A percentile compares a stretch with the other conserved stretches of the same genome.
Conservation (phyloP, 2,113 vertebrate species). For the Dolichotis patagonum region DNA sequence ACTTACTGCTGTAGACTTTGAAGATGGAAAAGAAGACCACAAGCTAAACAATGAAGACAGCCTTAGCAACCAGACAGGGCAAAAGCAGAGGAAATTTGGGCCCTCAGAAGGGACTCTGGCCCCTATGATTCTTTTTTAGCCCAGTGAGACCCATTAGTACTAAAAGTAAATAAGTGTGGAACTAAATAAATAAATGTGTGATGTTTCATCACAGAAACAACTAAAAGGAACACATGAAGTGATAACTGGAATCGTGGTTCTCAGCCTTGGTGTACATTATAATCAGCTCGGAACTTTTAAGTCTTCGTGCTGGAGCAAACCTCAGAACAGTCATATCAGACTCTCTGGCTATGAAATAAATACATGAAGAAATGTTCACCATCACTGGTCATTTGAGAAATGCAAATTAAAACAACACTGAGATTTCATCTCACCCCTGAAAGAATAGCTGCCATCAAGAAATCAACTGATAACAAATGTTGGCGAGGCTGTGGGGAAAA, state of each 20-base stretch:
- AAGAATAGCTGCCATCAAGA: no score
- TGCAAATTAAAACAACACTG: no score
- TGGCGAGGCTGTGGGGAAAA: no score
- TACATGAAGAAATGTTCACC: no score
- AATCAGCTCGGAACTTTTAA: not conserved
- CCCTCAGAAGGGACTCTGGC: not conserved
- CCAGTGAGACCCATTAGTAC: not conserved
- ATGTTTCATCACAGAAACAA: not conserved
- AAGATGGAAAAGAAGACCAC: not conserved
- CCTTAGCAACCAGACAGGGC: not conserved
- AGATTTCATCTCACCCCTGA: no score
- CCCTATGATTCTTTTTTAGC: not conserved
- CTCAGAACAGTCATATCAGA: not conserved
- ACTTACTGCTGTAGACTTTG: not conserved
- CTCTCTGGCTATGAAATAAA: not conserved
- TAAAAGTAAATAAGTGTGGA: not conserved
- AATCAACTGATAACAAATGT: no score
- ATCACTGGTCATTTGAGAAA: no score
- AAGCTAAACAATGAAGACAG: not conserved
- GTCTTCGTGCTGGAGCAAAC: not conserved
- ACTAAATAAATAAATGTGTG: not conserved
- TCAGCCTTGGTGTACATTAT: not conserved
- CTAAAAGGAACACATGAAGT: not conserved
- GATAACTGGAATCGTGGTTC: not conserved
- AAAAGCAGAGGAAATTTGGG: not conserved